Conservation (phyloP, 2,113 vertebrate genomes). For the Syngnathoides biaculeatus region DNA sequence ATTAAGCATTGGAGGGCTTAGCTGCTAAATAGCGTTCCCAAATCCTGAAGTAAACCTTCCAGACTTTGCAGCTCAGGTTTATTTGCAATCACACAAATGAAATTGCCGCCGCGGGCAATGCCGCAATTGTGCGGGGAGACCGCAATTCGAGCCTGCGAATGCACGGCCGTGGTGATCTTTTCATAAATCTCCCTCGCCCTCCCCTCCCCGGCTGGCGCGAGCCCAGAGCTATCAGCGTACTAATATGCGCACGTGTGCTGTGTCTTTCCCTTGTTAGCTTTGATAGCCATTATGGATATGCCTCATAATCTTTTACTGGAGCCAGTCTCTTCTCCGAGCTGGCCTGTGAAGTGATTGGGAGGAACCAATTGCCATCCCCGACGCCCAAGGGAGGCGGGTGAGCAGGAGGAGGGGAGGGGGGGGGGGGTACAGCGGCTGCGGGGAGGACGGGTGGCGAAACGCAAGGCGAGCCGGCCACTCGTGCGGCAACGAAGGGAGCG, state of each 20-base stretch:
- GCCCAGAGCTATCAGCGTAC: neutral
- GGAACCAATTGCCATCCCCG: conserved; percentile 29
- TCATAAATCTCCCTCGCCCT: neutral
- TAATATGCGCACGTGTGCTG: neutral
- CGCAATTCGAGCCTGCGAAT: neutral
- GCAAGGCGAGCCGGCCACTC: neutral
- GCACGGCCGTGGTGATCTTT: neutral
- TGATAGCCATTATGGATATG: conserved; percentile 51
- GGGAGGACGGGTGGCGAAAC: neutral
- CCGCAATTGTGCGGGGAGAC: neutral
- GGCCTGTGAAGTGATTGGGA: conserved; percentile 29
- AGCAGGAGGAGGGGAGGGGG: neutral
- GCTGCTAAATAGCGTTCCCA: neutral
- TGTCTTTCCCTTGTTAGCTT: conserved; percentile 43
- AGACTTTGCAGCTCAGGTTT: neutral
- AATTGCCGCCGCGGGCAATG: neutral
- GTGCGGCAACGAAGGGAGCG: neutral
- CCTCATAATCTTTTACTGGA: conserved; percentile 61
- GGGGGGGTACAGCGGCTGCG: neutral
- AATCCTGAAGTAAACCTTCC: neutral
- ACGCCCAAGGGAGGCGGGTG: neutral
- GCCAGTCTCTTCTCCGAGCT: conserved; percentile 3
- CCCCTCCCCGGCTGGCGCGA: neutral
- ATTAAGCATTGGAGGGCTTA: neutral
- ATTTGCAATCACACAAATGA: conserved; percentile 1